Conservation (phyloP, 2,888 invertebrate species). For the Chironomus riparius region DNA sequence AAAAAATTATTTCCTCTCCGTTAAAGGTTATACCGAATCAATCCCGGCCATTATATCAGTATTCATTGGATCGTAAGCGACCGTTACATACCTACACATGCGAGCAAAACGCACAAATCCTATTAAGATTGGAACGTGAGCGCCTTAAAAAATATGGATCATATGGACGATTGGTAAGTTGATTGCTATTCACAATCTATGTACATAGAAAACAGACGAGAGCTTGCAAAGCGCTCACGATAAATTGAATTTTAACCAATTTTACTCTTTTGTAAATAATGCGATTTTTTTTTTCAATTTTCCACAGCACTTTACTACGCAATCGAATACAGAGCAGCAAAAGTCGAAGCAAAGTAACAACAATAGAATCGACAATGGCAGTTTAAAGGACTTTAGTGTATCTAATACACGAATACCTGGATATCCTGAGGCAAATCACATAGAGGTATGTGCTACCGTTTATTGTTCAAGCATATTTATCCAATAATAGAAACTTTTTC, state of each 20-base stretch:
- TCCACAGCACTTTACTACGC: neutral
- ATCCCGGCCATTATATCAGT: constrained; percentile 41
- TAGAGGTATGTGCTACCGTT: constrained; percentile 6
- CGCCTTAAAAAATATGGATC: constrained; percentile 31
- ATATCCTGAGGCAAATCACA: constrained; percentile 21
- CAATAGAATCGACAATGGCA: neutral
- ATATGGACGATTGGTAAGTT: constrained; percentile 27
- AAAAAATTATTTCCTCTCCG: neutral
- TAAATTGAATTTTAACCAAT: neutral
- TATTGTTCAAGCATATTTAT: neutral
- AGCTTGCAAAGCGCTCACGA: too few species aligned
- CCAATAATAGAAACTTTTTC: too few species aligned
- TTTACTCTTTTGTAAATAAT: neutral
- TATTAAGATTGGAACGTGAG: constrained; percentile 42
- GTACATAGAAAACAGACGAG: too few species aligned
- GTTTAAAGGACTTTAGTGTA: neutral
- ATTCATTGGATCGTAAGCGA: constrained; percentile 44
- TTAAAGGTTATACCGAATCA: constrained; percentile 39
- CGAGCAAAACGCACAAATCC: constrained; percentile 45
- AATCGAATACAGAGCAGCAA: neutral
- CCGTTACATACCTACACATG: constrained; percentile 45
- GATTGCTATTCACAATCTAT: too few species aligned
- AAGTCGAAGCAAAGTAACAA: neutral
- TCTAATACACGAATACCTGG: neutral
- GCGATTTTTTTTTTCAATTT: neutral